These are phyloP conservation scores for Diogma glabrata DNA, from an alignment of 2,888 invertebrate species.

Conservation along the genomic window DNA sequence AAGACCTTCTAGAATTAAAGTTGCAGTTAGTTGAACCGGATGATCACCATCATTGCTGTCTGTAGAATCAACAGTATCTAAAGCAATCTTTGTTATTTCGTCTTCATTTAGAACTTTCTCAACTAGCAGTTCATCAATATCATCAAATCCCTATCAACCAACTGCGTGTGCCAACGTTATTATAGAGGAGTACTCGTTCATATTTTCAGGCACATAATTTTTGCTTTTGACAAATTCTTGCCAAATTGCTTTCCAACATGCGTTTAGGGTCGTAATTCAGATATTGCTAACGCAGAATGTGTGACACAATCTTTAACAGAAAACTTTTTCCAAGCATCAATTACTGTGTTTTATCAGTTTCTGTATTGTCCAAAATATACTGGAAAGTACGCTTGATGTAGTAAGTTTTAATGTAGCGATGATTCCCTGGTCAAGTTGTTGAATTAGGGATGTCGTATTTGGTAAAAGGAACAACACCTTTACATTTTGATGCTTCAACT, in stretches of 20 bases:
- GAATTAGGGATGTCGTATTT: constrained; percentile 1
- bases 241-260: too few species aligned
- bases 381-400: too few species aligned
- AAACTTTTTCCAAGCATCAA: too few species aligned
- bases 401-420: constrained; percentile 24
- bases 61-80: constrained; percentile 14
- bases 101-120: constrained; percentile 22
- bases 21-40: constrained; percentile 17
- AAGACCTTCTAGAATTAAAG: constrained; percentile 21
- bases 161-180: background rate
- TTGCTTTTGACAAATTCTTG: too few species aligned
- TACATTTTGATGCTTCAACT: constrained; percentile 6
- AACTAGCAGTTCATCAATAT: constrained; percentile 19
- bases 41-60: constrained; percentile 19
- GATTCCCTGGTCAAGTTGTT: too few species aligned
- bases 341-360: too few species aligned
- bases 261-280: too few species aligned
- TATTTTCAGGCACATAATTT: too few species aligned
- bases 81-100: constrained; percentile 20
- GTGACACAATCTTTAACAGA: too few species aligned
- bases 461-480: constrained; percentile 4
- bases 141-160: constrained; percentile 13
- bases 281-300: too few species aligned
- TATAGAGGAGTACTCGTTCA: background rate
- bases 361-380: too few species aligned